Percentiles rank a stretch among this genome's conserved stretches.
Conservation (phyloP, 2,113 vertebrate species). For the Edolisoma coerulescens region DNA sequence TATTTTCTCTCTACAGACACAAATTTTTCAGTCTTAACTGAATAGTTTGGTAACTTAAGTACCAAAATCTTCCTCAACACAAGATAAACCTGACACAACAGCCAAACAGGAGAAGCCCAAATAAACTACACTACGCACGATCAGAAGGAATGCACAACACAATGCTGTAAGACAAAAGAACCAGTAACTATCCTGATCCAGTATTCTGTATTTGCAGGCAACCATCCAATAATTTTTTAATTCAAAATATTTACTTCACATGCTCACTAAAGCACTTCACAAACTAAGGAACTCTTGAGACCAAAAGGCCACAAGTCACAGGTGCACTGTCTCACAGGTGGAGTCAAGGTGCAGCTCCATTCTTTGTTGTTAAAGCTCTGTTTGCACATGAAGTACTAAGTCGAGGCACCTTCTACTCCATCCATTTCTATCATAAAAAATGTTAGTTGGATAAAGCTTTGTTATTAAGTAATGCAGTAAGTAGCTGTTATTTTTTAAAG, state of each 20-base stretch:
- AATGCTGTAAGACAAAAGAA: neutral
- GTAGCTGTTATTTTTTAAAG: neutral
- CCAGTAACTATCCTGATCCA: neutral
- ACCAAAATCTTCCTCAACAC: neutral
- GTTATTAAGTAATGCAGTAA: neutral
- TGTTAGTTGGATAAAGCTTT: neutral
- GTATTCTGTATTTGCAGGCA: neutral
- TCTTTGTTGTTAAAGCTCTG: neutral
- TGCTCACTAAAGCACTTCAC: neutral
- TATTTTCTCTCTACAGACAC: neutral
- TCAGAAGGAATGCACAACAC: neutral
- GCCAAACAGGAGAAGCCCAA: neutral
- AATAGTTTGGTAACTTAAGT: neutral
- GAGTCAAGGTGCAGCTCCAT: neutral
- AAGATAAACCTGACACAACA: neutral
- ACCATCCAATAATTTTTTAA: neutral
- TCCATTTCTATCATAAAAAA: neutral
- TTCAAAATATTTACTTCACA: neutral
- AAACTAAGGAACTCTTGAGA: neutral
- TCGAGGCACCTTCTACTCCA: neutral
- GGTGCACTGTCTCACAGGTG: neutral
- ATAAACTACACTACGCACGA: accelerated
- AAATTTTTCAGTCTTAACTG: neutral
- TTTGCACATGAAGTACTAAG: neutral
- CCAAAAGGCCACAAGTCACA: neutral